These are phyloP conservation scores for Phymastichus coffea DNA, from an alignment of 1,140 invertebrate species.

Conservation along the genomic window DNA sequence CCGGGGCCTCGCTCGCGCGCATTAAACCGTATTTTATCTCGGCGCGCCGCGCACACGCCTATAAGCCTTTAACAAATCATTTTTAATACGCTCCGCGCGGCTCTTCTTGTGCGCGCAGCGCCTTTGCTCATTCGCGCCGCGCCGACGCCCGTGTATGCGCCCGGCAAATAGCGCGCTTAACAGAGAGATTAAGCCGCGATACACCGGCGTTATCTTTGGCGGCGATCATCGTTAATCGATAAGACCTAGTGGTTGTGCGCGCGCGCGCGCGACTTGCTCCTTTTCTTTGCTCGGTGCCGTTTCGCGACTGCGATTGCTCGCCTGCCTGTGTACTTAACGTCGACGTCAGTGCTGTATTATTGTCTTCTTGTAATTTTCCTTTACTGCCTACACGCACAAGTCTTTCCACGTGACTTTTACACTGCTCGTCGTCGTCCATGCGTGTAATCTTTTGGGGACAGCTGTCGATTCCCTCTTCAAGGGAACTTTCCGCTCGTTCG, in stretches of 20 bases:
- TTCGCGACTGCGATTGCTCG: no score
- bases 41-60: neutral
- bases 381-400: no score
- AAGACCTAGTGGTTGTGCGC: no score
- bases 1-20: slow-evolving; percentile 1
- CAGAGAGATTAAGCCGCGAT: slow-evolving; percentile 13
- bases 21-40: slow-evolving; percentile 20
- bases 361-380: slow-evolving; percentile 17
- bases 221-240: slow-evolving; percentile 15
- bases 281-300: no score
- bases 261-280: neutral
- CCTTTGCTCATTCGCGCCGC: neutral
- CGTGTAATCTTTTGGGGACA: no score
- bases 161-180: slow-evolving; percentile 7
- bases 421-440: no score
- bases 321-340: neutral
- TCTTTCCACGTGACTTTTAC: no score
- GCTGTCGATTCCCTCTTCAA: no score
- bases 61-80: slow-evolving; percentile 19
- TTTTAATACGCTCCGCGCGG: slow-evolving; percentile 4
- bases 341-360: neutral
- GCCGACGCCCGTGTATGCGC: neutral
- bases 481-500: no score
- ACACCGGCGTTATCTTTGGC: slow-evolving; percentile 4
- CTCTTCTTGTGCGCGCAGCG: no score